Percentiles rank a stretch among this genome's conserved stretches.
These are phyloP conservation scores for Chrysolina americana DNA, from an alignment of 2,888 invertebrate species.

Conservation along the genomic window DNA sequence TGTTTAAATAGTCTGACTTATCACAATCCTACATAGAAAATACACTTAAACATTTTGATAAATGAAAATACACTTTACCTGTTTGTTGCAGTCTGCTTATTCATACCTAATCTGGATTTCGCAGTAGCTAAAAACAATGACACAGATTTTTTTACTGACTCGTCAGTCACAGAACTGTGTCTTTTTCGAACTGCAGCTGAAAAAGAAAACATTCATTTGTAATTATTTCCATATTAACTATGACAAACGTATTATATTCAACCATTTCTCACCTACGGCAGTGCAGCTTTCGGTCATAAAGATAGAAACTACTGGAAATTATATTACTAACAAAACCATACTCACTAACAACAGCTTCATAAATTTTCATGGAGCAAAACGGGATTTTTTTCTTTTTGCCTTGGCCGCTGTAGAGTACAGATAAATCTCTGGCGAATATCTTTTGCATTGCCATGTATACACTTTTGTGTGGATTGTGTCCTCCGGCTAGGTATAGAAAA, in stretches of 20 bases:
- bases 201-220: constrained; percentile 25
- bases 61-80: constrained; percentile 24
- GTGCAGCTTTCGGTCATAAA: constrained; percentile 21
- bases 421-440: constrained; percentile 33
- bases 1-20: constrained; percentile 7
- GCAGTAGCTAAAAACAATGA: constrained; percentile 32
- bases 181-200: constrained; percentile 32
- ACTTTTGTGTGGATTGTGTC: constrained; percentile 37
- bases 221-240: constrained; percentile 25
- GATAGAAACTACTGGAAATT: constrained; percentile 24
- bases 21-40: constrained; percentile 17
- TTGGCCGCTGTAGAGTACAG: constrained; percentile 37
- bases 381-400: constrained; percentile 39
- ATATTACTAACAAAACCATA: constrained; percentile 23
- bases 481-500: constrained; percentile 36
- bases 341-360: constrained; percentile 33
- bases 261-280: constrained; percentile 17
- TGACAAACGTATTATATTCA: constrained; percentile 25
- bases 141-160: constrained; percentile 30
- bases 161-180: constrained; percentile 28
- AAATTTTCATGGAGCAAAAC: constrained; percentile 28
- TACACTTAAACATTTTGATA: constrained; percentile 21
- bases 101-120: constrained; percentile 28
- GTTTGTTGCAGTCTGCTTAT: constrained; percentile 19
- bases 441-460: constrained; percentile 38